These are phyloP conservation scores for Lasioglossum zephyrum DNA, from an alignment of 2,888 invertebrate genomes.

Conservation along the genomic window DNA sequence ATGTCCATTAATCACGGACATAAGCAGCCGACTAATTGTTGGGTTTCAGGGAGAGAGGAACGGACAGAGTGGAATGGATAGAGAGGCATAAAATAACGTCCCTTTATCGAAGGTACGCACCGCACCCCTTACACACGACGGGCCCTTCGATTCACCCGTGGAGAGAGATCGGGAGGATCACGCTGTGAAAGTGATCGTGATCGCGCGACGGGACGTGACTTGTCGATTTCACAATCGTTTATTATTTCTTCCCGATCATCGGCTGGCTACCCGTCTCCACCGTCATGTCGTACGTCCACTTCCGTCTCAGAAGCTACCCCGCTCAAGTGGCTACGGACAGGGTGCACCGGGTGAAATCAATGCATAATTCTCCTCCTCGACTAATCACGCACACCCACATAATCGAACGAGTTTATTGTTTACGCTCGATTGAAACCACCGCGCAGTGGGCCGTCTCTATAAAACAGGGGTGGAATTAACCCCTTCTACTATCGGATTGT, in stretches of 20 bases:
- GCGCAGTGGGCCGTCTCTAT: not conserved
- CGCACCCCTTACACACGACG: conserved; percentile 72
- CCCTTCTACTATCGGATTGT: not conserved
- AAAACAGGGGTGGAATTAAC: not conserved
- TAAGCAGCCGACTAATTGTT: conserved; percentile 82
- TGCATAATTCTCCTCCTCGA: not conserved
- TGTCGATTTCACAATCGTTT: conserved; percentile 78
- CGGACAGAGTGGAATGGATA: conserved; percentile 69
- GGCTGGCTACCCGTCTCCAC: conserved; percentile 23
- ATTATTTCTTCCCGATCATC: conserved; percentile 69
- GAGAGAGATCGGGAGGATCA: conserved; percentile 67
- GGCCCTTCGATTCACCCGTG: conserved; percentile 67
- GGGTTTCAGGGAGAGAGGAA: conserved; percentile 71
- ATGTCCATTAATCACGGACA: conserved; percentile 81
- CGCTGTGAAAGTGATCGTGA: conserved; percentile 73
- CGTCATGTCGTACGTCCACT: conserved; percentile 1
- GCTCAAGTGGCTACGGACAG: not conserved
- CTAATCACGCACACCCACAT: not conserved
- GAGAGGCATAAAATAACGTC: conserved; percentile 77
- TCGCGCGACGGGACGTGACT: conserved; percentile 76
- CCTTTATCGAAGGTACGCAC: conserved; percentile 69
- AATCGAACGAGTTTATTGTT: not conserved
- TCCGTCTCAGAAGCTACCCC: conserved; percentile 7
- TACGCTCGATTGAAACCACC: not conserved
- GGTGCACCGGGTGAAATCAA: not conserved